These are phyloP conservation scores for Eumacrocentrus americanus DNA, from an alignment of 2,888 invertebrate genomes.

Conservation along the genomic window DNA sequence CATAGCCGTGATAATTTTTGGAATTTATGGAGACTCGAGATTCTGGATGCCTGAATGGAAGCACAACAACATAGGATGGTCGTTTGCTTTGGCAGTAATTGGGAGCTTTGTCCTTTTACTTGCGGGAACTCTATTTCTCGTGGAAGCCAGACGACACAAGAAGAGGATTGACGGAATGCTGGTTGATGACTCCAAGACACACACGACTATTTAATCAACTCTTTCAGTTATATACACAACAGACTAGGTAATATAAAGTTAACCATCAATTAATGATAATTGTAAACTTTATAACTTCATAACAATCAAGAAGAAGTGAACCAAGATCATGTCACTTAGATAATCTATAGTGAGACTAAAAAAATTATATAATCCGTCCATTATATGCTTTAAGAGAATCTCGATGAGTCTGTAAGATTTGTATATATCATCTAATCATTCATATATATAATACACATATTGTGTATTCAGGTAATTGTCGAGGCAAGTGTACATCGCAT, in stretches of 20 bases:
- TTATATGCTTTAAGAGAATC: background rate
- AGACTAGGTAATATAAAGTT: no score
- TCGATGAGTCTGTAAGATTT: no score
- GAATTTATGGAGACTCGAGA: conserved; percentile 86
- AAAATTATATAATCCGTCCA: background rate
- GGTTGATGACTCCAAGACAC: conserved; percentile 72
- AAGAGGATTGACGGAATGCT: conserved; percentile 76
- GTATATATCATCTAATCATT: background rate
- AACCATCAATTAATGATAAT: no score
- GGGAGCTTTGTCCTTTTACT: conserved; percentile 79
- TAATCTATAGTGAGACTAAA: background rate
- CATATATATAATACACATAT: background rate
- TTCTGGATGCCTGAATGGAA: conserved; percentile 98
- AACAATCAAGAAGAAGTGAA: no score
- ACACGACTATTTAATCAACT: conserved; percentile 73
- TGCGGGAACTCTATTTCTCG: conserved; percentile 79
- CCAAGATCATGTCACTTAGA: background rate
- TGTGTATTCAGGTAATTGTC: no score
- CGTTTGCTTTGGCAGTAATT: conserved; percentile 84
- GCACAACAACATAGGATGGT: conserved; percentile 94
- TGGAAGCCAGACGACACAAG: conserved; percentile 81
- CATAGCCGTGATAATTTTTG: conserved; percentile 86
- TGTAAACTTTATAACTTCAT: no score
- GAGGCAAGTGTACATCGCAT: no score
- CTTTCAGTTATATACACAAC: background rate